Conservation (phyloP, 2,113 vertebrate species). For the Nyctereutes procyonoides region DNA sequence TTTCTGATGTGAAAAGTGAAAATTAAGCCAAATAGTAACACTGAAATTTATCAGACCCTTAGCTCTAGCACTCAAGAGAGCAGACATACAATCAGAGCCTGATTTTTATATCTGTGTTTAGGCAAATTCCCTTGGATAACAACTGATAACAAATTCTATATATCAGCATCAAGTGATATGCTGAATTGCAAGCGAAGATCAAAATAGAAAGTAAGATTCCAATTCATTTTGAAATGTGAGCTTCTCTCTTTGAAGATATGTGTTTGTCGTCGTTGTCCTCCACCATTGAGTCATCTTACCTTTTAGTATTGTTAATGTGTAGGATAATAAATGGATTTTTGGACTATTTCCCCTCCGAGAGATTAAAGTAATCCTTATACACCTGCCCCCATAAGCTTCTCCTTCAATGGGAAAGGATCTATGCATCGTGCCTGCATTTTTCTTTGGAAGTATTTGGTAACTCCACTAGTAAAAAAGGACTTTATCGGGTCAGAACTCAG, state of each 20-base stretch:
- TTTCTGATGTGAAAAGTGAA: slow-evolving; percentile 61
- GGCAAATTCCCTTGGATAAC: slow-evolving; percentile 84
- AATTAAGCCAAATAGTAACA: slow-evolving; percentile 59
- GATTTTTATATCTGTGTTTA: slow-evolving; percentile 84
- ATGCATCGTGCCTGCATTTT: slow-evolving; percentile 10
- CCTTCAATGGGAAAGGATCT: slow-evolving; percentile 13
- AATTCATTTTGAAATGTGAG: slow-evolving; percentile 78
- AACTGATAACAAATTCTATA: slow-evolving; percentile 84
- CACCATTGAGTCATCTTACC: slow-evolving; percentile 73
- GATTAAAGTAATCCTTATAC: not conserved
- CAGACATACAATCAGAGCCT: slow-evolving; percentile 77
- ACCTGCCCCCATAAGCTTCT: not conserved
- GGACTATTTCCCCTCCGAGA: slow-evolving; percentile 21
- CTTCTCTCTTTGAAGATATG: slow-evolving; percentile 79
- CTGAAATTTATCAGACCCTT: slow-evolving; percentile 65
- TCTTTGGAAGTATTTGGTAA: not conserved
- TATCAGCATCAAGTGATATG: slow-evolving; percentile 82
- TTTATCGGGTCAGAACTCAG: not conserved
- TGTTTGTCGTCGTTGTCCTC: slow-evolving; percentile 78
- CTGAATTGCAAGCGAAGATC: slow-evolving; percentile 83
- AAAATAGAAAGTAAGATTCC: slow-evolving; percentile 84
- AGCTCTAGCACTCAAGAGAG: slow-evolving; percentile 64
- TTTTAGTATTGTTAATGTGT: slow-evolving; percentile 29
- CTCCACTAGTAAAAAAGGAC: not conserved
- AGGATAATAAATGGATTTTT: slow-evolving; percentile 2